Conservation (phyloP, 2,113 vertebrate genomes). For the Gopherus evgoodei region DNA sequence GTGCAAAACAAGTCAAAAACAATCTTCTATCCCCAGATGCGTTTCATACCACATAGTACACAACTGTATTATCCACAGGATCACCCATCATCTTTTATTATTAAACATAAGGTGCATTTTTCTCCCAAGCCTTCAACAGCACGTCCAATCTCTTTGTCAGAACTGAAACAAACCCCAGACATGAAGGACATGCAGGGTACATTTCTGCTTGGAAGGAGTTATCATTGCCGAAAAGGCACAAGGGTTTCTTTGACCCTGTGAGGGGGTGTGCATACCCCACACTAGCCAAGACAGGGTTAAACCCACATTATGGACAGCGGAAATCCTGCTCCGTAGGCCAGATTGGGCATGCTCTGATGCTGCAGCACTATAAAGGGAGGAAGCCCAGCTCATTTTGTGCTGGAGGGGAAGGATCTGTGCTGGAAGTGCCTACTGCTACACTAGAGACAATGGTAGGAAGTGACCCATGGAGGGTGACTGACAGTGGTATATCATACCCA, state of each 20-base stretch:
- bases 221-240: not conserved
- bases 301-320: too few species aligned
- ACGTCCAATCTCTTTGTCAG: not conserved
- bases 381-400: too few species aligned
- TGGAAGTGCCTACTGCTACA: too few species aligned
- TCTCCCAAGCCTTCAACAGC: not conserved
- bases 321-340: too few species aligned
- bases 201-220: not conserved
- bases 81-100: not conserved
- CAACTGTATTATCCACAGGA: fast-evolving
- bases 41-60: not conserved
- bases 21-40: not conserved
- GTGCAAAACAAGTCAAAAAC: not conserved
- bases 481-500: too few species aligned
- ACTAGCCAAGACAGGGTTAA: too few species aligned
- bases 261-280: too few species aligned
- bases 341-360: too few species aligned
- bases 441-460: too few species aligned
- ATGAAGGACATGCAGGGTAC: not conserved
- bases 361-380: too few species aligned
- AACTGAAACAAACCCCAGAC: not conserved
- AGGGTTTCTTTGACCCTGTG: not conserved
- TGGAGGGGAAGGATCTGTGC: too few species aligned
- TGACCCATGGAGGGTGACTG: too few species aligned
- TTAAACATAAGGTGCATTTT: not conserved